Base-by-base conservation (phyloP, 2,113 vertebrate genomes). In the Cololabis saira region DNA sequence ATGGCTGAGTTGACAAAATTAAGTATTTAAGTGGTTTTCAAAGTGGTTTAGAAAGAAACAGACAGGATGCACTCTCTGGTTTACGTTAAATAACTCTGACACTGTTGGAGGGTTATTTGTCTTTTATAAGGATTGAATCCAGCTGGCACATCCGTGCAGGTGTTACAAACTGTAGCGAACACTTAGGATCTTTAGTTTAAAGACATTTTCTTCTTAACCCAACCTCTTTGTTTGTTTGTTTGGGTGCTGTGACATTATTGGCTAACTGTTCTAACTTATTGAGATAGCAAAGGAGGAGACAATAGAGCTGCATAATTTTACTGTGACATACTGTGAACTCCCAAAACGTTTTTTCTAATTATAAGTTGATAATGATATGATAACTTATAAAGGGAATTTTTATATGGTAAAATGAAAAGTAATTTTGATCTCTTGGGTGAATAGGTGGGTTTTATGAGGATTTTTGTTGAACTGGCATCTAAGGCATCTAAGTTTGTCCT, bases 1-100 rank as follows among this genome's bases (percentile, higher is more conserved):
- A 45, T 41, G 42, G 11, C 62, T 74, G 60, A 79, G 48, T 61
- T 67, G 74, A 47, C 71, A 76, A 67, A 70, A 67, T 5, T 15
- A 2, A 50, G 19, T 68, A 67, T 76, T 52, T 56, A 43, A 48
- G 52, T 18, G 17, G 45, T 37, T 65, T 55, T 42, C 43, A 67
- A 53, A 57, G 74, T 1, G 41, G 58, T 61, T 30, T n/a, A 24
- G 17, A 55, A 15, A 13, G 47, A 73, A 55, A 73, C 74, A 71
- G 62, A 61, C 58, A 42, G 54, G 24, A 64, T 71, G 65, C 66
- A 27, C 48, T 61, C 70, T 67, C 24, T 50, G 40, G 57, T 66
- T 64, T 37, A 67, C 47, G 62, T 43, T 62, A 60, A 63, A 68
- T 21, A 54, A 58, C 40, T 41, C 21, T 22, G 61, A 56, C 69